phyloP scores from a whole-genome alignment of 2,113 vertebrate genomes.

The Apus apus region DNA sequence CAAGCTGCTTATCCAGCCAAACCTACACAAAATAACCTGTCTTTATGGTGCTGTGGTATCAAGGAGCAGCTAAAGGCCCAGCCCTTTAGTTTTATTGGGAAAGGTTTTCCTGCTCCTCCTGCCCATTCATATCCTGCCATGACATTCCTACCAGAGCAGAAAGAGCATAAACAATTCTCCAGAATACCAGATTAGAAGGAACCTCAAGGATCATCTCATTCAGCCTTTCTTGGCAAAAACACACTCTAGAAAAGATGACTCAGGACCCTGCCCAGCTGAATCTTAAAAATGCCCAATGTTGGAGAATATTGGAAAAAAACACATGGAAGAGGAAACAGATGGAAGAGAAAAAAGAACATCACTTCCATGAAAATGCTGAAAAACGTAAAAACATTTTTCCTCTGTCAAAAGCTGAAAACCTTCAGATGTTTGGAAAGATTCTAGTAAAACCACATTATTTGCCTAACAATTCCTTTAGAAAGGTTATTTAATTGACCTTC shows the following conservation, averaged over 20 bases:
- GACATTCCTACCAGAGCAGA: background rate
- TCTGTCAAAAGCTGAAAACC: background rate
- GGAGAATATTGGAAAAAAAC: background rate
- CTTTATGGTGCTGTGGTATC: rapidly evolving
- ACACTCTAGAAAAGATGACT: too few species aligned
- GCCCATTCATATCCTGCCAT: background rate
- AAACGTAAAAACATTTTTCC: background rate
- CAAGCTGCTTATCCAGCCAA: background rate
- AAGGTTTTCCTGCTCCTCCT: background rate
- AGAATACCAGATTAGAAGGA: too few species aligned
- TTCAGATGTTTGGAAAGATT: background rate
- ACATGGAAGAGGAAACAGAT: background rate
- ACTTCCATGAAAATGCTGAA: background rate
- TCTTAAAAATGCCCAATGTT: too few species aligned
- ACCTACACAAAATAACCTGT: rapidly evolving
- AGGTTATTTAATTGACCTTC: background rate
- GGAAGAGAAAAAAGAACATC: background rate
- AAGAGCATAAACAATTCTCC: background rate
- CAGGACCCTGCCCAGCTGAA: too few species aligned
- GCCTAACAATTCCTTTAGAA: background rate
- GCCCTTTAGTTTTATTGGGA: background rate
- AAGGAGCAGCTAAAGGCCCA: background rate
- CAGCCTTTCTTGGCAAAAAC: too few species aligned
- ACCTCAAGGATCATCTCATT: too few species aligned
- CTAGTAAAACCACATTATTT: background rate